A percentile compares a stretch with the other conserved stretches of the same genome.
Conservation (phyloP, 2,113 vertebrate species). For the Nycticebus coucang region DNA sequence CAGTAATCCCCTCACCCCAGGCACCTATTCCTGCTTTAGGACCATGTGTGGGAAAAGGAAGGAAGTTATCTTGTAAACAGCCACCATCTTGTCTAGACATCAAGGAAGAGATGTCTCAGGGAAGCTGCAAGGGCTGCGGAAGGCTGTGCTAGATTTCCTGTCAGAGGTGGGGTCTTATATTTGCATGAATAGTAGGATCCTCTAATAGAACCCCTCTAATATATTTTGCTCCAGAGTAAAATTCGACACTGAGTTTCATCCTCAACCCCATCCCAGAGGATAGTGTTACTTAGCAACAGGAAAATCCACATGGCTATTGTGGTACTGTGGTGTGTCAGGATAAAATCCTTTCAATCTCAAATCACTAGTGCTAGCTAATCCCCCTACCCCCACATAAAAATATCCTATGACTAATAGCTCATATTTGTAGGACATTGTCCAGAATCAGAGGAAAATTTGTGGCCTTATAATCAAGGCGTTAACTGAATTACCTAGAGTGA, state of each 20-base stretch:
- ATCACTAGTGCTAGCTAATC: neutral
- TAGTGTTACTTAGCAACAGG: conserved; percentile 8
- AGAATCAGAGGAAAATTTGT: conserved; percentile 45
- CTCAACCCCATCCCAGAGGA: conserved; percentile 2
- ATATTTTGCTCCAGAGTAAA: conserved; percentile 19
- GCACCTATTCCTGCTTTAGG: conserved; percentile 46
- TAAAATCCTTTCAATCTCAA: conserved; percentile 14
- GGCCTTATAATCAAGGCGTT: conserved; percentile 39
- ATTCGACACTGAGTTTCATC: conserved; percentile 25
- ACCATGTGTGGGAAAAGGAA: conserved; percentile 42
- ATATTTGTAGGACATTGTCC: conserved; percentile 43
- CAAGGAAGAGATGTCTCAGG: conserved; percentile 62
- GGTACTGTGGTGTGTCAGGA: neutral
- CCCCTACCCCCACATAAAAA: conserved; percentile 22
- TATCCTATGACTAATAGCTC: conserved; percentile 65
- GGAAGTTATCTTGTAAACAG: conserved; percentile 69
- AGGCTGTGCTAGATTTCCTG: conserved; percentile 59
- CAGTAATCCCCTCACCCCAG: neutral
- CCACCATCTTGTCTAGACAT: conserved; percentile 77
- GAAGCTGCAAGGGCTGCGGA: conserved; percentile 47
- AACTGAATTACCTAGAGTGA: conserved; percentile 47
- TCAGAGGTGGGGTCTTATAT: conserved; percentile 25
- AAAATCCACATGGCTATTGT: neutral
- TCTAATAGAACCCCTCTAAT: neutral
- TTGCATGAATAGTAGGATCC: conserved; percentile 43